These are phyloP conservation scores for Mormyrops boulengeri DNA, from an alignment of 2,797 vertebrate genomes.

Conservation along the genomic window DNA sequence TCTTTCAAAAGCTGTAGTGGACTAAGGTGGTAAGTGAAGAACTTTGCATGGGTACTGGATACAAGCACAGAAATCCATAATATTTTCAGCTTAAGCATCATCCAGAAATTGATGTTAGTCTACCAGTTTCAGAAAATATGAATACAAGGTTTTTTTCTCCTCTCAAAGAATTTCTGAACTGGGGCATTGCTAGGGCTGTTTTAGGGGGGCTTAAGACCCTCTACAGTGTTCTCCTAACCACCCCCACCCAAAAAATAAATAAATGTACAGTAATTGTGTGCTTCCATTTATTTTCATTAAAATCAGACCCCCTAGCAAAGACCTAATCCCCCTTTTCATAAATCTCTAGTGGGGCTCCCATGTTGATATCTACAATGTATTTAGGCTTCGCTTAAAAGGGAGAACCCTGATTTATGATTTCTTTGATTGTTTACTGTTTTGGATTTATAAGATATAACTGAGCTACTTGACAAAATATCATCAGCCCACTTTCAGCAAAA, in stretches of 20 bases:
- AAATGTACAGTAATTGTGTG: not conserved
- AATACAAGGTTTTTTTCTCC: not conserved
- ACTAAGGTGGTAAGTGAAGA: conserved; percentile 48
- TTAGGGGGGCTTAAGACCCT: not conserved
- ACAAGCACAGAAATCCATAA: conserved; percentile 31
- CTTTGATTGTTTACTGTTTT: not conserved
- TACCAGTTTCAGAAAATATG: not conserved
- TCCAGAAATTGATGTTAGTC: not conserved
- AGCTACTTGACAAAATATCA: not conserved
- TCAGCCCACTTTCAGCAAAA: not conserved
- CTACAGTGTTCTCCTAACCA: not conserved
- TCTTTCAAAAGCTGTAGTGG: conserved; percentile 52
- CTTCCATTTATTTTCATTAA: not conserved
- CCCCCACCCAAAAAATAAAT: not conserved
- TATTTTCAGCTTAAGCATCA: not conserved
- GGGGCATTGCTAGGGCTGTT: not conserved
- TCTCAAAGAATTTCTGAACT: not conserved
- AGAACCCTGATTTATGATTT: not conserved
- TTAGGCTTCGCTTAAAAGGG: not conserved
- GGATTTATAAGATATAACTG: not conserved
- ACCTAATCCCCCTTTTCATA: not conserved
- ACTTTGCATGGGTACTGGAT: conserved; percentile 43
- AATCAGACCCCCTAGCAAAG: not conserved
- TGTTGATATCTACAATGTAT: not conserved
- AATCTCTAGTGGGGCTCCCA: not conserved